Conservation (phyloP, 2,888 invertebrate genomes). For the Cheilosia variabilis region DNA sequence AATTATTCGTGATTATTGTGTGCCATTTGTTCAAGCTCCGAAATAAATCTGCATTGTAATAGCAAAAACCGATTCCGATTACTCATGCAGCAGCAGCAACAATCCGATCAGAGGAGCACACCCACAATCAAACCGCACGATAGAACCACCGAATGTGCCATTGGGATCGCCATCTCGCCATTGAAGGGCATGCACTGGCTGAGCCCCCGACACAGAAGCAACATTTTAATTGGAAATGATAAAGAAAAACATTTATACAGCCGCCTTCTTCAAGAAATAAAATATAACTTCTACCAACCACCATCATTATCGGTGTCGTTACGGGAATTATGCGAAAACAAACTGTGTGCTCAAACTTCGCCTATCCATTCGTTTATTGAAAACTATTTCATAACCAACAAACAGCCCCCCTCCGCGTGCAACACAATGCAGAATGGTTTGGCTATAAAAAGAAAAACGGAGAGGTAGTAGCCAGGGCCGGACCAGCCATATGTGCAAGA, state of each 20-base stretch:
- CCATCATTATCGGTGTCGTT: constrained; percentile 67
- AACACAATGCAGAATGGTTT: constrained; percentile 11
- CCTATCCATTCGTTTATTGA: constrained; percentile 21
- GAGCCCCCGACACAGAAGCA: constrained; percentile 40
- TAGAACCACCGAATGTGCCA: constrained; percentile 24
- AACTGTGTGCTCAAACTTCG: constrained; percentile 46
- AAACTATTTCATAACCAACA: constrained; percentile 9
- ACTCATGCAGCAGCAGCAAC: constrained; percentile 30
- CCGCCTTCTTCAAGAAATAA: constrained; percentile 11
- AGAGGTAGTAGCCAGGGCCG: too few species aligned
- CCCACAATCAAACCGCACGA: constrained; percentile 44
- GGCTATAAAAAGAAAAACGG: neutral
- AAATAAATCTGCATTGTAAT: constrained; percentile 59
- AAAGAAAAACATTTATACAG: constrained; percentile 46
- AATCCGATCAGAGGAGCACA: constrained; percentile 50
- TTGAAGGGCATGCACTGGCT: neutral
- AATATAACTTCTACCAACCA: constrained; percentile 43
- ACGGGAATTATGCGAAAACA: constrained; percentile 50
- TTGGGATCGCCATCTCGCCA: neutral
- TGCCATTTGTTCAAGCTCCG: constrained; percentile 34
- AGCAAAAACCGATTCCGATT: constrained; percentile 53
- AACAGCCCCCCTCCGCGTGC: neutral
- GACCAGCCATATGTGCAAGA: too few species aligned
- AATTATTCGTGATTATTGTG: constrained; percentile 60
- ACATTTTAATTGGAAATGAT: constrained; percentile 64